Evolutionary conservation across 1,140 invertebrate genomes (phyloP).

Genomic region (Solen grandis): DNA sequence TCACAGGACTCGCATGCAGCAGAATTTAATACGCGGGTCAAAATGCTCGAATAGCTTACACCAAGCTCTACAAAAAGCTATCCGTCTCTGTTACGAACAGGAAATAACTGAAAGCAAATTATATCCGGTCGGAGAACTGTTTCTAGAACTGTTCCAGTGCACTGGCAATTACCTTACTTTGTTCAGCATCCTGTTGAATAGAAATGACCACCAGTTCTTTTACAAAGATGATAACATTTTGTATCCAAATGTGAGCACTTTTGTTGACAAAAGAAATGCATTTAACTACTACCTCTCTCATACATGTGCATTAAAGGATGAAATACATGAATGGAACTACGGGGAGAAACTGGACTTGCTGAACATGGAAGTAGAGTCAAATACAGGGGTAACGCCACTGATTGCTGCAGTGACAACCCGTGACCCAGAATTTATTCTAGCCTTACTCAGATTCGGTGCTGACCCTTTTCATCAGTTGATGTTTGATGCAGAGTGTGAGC

Average conservation of each 20-base stretch:
- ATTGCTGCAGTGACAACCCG: constrained; percentile 29
- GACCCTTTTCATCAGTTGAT: constrained; percentile 26
- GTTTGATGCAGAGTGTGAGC: neutral
- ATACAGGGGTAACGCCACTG: constrained; percentile 15
- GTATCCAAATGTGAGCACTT: neutral
- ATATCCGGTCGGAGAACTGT: constrained; percentile 46
- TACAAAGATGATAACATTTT: constrained; percentile 14
- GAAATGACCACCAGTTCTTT: neutral
- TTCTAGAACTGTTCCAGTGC: constrained; percentile 48
- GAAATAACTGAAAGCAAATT: constrained; percentile 44
- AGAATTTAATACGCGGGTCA: too few relatives aligned
- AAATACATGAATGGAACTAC: neutral
- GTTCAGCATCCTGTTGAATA: constrained; percentile 33
- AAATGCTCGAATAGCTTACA: constrained; percentile 9
- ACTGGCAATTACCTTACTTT: constrained; percentile 24
- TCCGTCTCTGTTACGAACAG: constrained; percentile 35
- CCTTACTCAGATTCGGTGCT: constrained; percentile 36
- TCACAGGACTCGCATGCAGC: too few relatives aligned
- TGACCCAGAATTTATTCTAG: constrained; percentile 35
- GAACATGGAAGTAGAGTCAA: constrained; percentile 9
- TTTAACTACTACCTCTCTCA: constrained; percentile 51
- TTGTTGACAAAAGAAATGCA: neutral
- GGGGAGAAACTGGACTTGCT: neutral
- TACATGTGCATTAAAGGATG: neutral
- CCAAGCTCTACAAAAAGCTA: constrained; percentile 13